These are phyloP conservation scores for Ophraella communa DNA, from an alignment of 2,888 invertebrate species.

Conservation along the genomic window DNA sequence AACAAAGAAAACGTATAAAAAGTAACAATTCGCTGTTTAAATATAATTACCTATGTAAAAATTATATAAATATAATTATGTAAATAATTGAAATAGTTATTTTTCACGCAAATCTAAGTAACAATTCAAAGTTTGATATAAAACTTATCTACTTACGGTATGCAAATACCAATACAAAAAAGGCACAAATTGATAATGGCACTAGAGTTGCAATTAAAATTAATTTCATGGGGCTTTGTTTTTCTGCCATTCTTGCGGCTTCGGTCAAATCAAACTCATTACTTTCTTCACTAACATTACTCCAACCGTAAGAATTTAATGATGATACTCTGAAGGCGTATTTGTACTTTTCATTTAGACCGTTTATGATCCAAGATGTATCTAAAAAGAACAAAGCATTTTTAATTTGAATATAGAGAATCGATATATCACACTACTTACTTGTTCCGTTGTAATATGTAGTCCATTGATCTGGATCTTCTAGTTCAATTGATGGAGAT, in stretches of 20 bases:
- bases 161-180: conserved; percentile 60
- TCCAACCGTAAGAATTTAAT: conserved; percentile 82
- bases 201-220: conserved; percentile 71
- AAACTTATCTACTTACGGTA: conserved; percentile 67
- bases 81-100: too few species aligned
- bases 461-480: conserved; percentile 67
- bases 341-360: conserved; percentile 66
- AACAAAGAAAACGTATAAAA: neutral
- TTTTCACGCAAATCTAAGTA: too few species aligned
- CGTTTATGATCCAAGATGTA: conserved; percentile 80
- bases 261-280: conserved; percentile 64
- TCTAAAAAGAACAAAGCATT: conserved; percentile 62
- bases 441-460: conserved; percentile 79
- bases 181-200: conserved; percentile 61
- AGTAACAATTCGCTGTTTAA: neutral
- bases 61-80: too few species aligned
- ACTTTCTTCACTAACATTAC: conserved; percentile 75
- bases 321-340: conserved; percentile 81
- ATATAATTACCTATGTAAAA: too few species aligned
- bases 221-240: conserved; percentile 61
- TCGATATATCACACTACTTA: conserved; percentile 47
- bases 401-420: neutral
- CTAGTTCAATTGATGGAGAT: conserved; percentile 64
- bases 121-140: too few species aligned
- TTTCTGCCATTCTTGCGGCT: conserved; percentile 61